Base-by-base conservation (phyloP, 2,797 vertebrate genomes). In the Oreortyx pictus region DNA sequence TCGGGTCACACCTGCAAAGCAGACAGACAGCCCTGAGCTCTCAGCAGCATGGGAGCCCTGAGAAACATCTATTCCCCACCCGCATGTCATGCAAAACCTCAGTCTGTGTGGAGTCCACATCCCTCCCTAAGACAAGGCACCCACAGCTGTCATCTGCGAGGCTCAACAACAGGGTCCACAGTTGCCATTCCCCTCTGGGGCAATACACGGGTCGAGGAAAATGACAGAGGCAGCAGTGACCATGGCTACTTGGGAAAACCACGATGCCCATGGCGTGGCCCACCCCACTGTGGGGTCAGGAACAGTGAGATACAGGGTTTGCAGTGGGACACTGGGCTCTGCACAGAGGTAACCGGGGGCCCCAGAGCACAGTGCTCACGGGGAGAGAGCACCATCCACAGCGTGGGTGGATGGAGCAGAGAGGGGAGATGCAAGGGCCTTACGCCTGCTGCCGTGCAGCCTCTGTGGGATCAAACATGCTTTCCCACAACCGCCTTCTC, bases 1-100 rank as follows among this genome's bases (percentile, higher is more conserved):
- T 54, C 52, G 94, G 70, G 57, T 96, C 64, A 78, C 96, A 97
- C 60, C 96, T 96, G n/a, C 49, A 77, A 31, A 57, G 62, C 60
- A 66, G 57, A 86, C 41, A 59, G 37, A 2, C 19, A 57, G 27
- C n/a, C 22, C 41, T 88, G 71, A 92, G 64, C 29, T 78, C 60
- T 27, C 27, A 41, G n/a, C 43, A 64, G 60, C 68, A 43, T 56
- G 49, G 6, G 54, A 20, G 8, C 5, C 5, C 16, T 29, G n/a
- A 43, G 37, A 2, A 72, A 8, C 62, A 29, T 8, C 37, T 5
- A 0, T 33, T 50, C 43, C 17, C 27, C 7, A 33, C 47, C 11
- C 44, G 71, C 29, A 25, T 47, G 50, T 15, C 57, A 60, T 29
- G 7, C 43, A 70, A 22, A 50, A 20, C 6, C 31, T 23, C 77